These are phyloP conservation scores for Staurois parvus DNA, from an alignment of 2,797 vertebrate species.

Conservation along the genomic window DNA sequence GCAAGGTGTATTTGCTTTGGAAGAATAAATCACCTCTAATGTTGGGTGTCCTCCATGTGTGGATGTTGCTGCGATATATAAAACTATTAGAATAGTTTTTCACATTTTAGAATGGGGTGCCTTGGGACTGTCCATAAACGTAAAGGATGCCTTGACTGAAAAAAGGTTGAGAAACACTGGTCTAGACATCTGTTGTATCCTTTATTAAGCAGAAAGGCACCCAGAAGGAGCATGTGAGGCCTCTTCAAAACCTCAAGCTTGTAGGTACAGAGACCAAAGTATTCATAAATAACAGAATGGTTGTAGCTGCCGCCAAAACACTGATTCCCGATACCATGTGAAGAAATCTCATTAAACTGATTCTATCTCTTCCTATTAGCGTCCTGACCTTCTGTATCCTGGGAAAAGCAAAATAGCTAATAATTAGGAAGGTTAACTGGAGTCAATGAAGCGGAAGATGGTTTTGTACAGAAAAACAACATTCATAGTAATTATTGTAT, in stretches of 20 bases:
- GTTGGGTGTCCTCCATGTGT: too few relatives aligned
- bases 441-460: constrained; percentile 1
- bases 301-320: neutral
- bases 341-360: constrained; percentile 9
- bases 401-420: constrained; percentile 26
- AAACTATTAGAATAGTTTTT: too few relatives aligned
- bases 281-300: neutral
- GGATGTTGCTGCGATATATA: too few relatives aligned
- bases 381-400: constrained; percentile 2
- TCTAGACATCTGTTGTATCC: neutral
- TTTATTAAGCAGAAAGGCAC: neutral
- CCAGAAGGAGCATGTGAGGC: neutral
- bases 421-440: constrained; percentile 33
- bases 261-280: neutral
- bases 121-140: too few relatives aligned
- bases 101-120: too few relatives aligned
- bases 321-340: neutral
- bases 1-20: too few relatives aligned
- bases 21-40: too few relatives aligned
- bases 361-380: constrained; percentile 33
- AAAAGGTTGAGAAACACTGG: too few relatives aligned
- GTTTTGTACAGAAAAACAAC: neutral
- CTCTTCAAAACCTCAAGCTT: neutral
- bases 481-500: neutral
- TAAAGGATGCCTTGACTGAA: too few relatives aligned